Evolutionary conservation across 1,140 invertebrate species (phyloP).

Genomic region (Cydia splendana): DNA sequence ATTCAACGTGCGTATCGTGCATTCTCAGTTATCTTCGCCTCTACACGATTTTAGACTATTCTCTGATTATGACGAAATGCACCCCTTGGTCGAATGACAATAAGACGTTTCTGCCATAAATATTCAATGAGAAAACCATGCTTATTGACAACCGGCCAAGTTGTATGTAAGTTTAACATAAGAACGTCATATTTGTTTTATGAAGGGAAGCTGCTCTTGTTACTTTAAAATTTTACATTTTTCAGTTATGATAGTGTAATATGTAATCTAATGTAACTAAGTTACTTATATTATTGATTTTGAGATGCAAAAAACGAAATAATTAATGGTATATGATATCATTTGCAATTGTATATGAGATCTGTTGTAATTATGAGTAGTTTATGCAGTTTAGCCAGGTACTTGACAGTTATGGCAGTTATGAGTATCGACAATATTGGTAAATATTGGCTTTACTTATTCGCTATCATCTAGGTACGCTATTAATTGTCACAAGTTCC

Average conservation of each 20-base stretch:
- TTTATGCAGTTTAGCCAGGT: slow-evolving; percentile 35
- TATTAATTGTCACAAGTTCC: not conserved
- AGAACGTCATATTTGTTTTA: not conserved
- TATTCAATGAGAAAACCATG: not conserved
- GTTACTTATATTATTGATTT: slow-evolving; percentile 40
- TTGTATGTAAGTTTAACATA: not conserved
- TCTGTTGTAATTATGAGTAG: slow-evolving; percentile 46
- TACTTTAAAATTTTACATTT: slow-evolving; percentile 17
- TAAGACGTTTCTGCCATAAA: not conserved
- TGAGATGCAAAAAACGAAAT: slow-evolving; percentile 38
- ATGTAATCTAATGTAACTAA: slow-evolving; percentile 33
- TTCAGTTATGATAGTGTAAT: slow-evolving; percentile 34
- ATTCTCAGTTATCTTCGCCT: slow-evolving; percentile 17
- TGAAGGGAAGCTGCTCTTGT: not conserved
- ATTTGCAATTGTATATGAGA: slow-evolving; percentile 55
- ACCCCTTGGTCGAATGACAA: not conserved
- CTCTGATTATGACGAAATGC: not conserved
- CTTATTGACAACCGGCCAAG: not conserved
- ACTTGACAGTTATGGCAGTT: not conserved
- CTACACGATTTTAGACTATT: not conserved
- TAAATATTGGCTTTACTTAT: not conserved
- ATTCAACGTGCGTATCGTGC: not conserved
- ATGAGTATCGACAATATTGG: not conserved
- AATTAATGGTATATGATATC: slow-evolving; percentile 73
- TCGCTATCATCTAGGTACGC: not conserved